A percentile compares a stretch with the other conserved stretches of the same genome.
phyloP scores from a whole-genome alignment of 2,888 invertebrate species.

The Monoplex corrugatus region DNA sequence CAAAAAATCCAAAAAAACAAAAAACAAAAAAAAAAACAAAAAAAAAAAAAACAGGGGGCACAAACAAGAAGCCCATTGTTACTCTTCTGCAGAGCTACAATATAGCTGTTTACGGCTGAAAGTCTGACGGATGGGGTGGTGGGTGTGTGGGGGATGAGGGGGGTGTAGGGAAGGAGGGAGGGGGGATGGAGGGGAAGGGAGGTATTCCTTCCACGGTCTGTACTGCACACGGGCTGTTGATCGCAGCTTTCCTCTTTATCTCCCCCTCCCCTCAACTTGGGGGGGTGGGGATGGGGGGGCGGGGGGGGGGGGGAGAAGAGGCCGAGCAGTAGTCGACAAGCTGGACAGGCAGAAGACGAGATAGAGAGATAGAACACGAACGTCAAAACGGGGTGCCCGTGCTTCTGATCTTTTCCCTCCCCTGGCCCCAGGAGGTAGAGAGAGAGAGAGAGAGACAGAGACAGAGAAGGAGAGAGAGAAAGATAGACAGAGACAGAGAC shows the following conservation, averaged over 20 bases:
- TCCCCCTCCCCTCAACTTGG: not conserved
- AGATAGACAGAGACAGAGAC: not conserved
- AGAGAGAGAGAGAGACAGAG: not conserved
- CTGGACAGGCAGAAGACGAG: not conserved
- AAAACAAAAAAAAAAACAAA: not conserved
- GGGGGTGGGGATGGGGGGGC: not conserved
- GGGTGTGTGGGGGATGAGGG: too few relatives aligned
- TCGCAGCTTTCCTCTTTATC: not conserved
- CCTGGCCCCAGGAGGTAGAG: too few relatives aligned
- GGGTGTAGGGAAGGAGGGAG: too few relatives aligned
- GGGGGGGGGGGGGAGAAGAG: not conserved
- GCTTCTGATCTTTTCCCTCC: not conserved
- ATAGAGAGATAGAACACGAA: slow-evolving; percentile 18
- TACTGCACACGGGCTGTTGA: too few relatives aligned
- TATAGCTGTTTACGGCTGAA: too few relatives aligned
- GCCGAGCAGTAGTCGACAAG: not conserved
- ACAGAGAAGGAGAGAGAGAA: not conserved
- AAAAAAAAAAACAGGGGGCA: not conserved
- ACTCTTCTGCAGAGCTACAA: too few relatives aligned
- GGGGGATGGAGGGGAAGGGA: too few relatives aligned
- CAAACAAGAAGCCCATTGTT: slow-evolving; percentile 1
- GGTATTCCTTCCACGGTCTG: too few relatives aligned
- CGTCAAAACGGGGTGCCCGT: not conserved
- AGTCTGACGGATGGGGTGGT: too few relatives aligned
- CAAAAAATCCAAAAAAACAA: not conserved